phyloP scores from a whole-genome alignment of 1,140 invertebrate genomes.

The Nylanderia fulva region DNA sequence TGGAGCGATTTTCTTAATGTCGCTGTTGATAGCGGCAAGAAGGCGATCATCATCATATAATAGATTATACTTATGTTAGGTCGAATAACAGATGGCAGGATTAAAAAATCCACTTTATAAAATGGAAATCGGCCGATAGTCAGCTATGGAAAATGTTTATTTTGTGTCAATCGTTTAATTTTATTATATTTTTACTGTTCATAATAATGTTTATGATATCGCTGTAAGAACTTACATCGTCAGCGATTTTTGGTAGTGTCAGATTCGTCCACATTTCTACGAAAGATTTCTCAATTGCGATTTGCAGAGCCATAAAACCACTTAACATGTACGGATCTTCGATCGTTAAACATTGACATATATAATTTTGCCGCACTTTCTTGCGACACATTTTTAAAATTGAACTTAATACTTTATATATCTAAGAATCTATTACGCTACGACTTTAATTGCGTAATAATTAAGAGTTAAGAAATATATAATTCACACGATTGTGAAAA shows the following conservation, averaged over 20 bases:
- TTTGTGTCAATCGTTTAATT: neutral
- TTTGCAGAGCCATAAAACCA: conserved; percentile 71
- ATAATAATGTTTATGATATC: neutral
- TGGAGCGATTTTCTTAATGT: conserved; percentile 64
- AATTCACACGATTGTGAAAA: neutral
- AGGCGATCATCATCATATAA: conserved; percentile 67
- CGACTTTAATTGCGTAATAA: neutral
- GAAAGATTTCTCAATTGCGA: conserved; percentile 68
- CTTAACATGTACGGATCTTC: conserved; percentile 68
- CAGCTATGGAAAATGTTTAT: neutral
- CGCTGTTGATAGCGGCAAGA: conserved; percentile 58
- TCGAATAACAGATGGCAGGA: conserved; percentile 56
- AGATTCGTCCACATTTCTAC: conserved; percentile 66
- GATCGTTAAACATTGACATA: conserved; percentile 3
- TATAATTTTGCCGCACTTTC: neutral
- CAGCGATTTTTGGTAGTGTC: conserved; percentile 24
- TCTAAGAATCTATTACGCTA: neutral
- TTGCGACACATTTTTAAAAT: neutral
- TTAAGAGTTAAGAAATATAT: neutral
- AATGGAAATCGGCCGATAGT: conserved; percentile 62
- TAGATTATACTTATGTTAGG: conserved; percentile 70
- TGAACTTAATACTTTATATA: neutral
- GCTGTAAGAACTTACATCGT: conserved; percentile 34
- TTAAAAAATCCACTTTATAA: conserved; percentile 61
- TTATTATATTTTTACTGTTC: neutral